phyloP scores from a whole-genome alignment of 2,113 vertebrate genomes.

The Clarias macrocephalus region DNA sequence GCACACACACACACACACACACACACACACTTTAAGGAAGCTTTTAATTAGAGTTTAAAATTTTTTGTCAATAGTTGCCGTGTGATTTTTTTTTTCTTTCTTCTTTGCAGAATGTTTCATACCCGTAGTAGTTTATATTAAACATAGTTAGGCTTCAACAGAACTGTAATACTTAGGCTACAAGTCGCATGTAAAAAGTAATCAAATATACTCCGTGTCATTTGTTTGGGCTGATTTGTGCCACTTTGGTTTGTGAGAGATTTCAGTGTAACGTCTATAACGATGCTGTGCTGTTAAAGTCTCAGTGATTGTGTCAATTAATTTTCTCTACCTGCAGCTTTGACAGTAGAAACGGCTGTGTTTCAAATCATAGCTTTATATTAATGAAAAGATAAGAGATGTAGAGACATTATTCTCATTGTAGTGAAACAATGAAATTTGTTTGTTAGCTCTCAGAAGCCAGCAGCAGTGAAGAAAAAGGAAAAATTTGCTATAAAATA shows the following conservation, averaged over 20 bases:
- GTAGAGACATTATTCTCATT: too few relatives aligned
- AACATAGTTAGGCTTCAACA: background rate
- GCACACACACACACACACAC: constrained; percentile 23
- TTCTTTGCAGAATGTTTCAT: background rate
- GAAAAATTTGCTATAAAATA: too few relatives aligned
- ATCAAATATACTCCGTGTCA: background rate
- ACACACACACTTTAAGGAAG: background rate
- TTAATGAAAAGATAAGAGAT: too few relatives aligned
- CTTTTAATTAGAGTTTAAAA: constrained; percentile 19
- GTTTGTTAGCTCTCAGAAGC: too few relatives aligned
- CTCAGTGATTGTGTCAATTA: background rate
- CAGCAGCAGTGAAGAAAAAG: too few relatives aligned
- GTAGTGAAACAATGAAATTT: too few relatives aligned
- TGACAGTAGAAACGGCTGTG: too few relatives aligned
- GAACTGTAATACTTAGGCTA: background rate
- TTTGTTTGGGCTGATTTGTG: background rate
- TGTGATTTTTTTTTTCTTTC: background rate
- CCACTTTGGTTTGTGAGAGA: background rate
- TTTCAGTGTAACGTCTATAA: background rate
- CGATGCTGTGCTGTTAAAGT: background rate
- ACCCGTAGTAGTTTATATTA: background rate
- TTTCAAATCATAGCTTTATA: too few relatives aligned
- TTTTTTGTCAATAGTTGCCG: constrained; percentile 7
- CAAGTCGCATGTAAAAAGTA: background rate
- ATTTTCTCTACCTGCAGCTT: background rate